A percentile compares a stretch with the other conserved stretches of the same genome.
Conservation (phyloP, 2,888 invertebrate genomes). For the Octodonta nipae region DNA sequence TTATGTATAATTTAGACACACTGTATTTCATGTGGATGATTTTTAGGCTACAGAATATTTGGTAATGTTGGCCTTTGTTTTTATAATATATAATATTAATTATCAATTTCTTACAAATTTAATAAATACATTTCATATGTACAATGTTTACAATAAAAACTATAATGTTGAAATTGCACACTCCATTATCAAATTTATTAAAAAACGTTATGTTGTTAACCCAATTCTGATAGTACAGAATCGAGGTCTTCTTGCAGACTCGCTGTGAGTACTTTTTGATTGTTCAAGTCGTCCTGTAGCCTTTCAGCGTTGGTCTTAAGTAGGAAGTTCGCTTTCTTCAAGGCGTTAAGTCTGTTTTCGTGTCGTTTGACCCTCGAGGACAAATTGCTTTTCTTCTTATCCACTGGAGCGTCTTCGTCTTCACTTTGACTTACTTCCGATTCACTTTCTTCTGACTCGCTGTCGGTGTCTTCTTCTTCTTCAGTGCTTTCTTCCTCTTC, state of each 20-base stretch:
- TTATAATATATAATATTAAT: no score
- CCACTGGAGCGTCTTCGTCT: slow-evolving; percentile 49
- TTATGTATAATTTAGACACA: no score
- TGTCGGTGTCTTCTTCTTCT: slow-evolving; percentile 55
- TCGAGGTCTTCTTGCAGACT: slow-evolving; percentile 71
- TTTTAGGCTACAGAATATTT: no score
- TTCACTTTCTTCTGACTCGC: slow-evolving; percentile 48
- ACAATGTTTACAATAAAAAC: no score
- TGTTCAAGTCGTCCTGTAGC: slow-evolving; percentile 71
- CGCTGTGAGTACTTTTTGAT: slow-evolving; percentile 67
- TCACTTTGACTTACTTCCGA: slow-evolving; percentile 45
- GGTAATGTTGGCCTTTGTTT: no score
- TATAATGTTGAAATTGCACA: no score
- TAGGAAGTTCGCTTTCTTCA: slow-evolving; percentile 79
- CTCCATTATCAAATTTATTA: no score
- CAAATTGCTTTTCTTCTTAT: slow-evolving; percentile 54
- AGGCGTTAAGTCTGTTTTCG: slow-evolving; percentile 62
- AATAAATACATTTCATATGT: no score
- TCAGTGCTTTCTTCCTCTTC: slow-evolving; percentile 46
- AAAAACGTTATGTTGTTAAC: no score
- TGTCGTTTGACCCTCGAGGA: slow-evolving; percentile 55
- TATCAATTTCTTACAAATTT: no score
- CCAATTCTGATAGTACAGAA: slow-evolving; percentile 72
- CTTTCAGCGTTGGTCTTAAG: slow-evolving; percentile 79
- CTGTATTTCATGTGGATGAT: no score